These are phyloP conservation scores for Drosophila mulleri DNA, from an alignment of 2,888 invertebrate genomes.

Conservation along the genomic window DNA sequence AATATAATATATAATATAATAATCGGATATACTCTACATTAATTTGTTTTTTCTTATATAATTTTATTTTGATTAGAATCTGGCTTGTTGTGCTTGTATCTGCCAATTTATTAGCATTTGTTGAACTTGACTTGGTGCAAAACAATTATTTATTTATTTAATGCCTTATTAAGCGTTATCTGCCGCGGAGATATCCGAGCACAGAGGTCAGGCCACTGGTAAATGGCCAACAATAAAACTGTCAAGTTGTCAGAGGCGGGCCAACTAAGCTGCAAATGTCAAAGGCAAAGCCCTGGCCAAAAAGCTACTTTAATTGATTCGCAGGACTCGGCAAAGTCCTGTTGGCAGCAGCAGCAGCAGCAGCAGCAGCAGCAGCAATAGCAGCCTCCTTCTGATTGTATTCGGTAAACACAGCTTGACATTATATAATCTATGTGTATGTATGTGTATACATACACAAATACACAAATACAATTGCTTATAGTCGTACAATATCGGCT, in stretches of 20 bases:
- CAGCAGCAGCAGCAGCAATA: constrained; percentile 2
- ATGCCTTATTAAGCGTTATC: constrained; percentile 19
- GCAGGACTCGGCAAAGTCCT: constrained; percentile 37
- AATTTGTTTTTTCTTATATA: background rate
- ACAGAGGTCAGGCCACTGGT: constrained; percentile 12
- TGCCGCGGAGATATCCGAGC: background rate
- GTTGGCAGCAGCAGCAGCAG: constrained; percentile 47
- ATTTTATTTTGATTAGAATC: background rate
- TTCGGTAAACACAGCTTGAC: constrained; percentile 24
- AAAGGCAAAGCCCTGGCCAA: constrained; percentile 45
- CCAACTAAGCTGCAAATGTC: constrained; percentile 47
- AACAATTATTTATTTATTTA: constrained; percentile 16
- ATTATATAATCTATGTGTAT: constrained; percentile 25
- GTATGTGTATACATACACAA: constrained; percentile 11
- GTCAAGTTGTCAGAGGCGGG: constrained; percentile 64
- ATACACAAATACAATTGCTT: background rate
- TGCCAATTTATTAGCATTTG: constrained; percentile 5
- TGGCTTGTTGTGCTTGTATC: background rate
- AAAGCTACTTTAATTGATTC: constrained; percentile 69
- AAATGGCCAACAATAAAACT: constrained; percentile 64
- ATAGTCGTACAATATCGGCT: no score
- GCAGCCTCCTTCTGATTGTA: constrained; percentile 21
- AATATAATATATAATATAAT: no score
- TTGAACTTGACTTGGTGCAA: background rate
- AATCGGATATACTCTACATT: background rate